phyloP scores from a whole-genome alignment of 2,888 invertebrate species.

The Tiphia femorata region DNA sequence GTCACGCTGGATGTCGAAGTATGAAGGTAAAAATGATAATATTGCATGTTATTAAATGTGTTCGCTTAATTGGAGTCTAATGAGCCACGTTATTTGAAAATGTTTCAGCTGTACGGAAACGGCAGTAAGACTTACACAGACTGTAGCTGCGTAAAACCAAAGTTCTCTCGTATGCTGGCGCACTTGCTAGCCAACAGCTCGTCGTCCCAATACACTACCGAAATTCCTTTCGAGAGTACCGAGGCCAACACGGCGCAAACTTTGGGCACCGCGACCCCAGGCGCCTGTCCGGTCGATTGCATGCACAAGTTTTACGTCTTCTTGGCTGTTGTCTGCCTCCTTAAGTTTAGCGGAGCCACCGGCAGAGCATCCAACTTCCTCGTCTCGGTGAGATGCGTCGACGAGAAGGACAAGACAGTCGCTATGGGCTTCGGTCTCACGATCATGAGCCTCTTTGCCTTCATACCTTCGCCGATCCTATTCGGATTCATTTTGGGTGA shows the following conservation, averaged over 20 bases:
- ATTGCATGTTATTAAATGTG: no score
- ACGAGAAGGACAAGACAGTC: constrained; percentile 80
- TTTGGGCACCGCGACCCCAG: constrained; percentile 68
- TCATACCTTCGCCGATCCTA: constrained; percentile 83
- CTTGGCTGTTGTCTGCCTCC: constrained; percentile 71
- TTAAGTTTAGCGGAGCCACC: constrained; percentile 75
- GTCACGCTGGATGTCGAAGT: constrained; percentile 81
- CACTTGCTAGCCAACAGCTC: constrained; percentile 37
- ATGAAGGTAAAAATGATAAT: constrained; percentile 58
- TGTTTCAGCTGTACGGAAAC: constrained; percentile 52
- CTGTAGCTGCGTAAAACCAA: constrained; percentile 70
- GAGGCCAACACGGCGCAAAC: constrained; percentile 28
- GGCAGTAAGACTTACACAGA: constrained; percentile 66
- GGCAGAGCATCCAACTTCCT: constrained; percentile 76
- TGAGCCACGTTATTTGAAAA: background rate
- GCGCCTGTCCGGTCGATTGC: constrained; percentile 74
- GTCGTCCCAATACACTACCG: constrained; percentile 34
- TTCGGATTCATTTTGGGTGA: constrained; percentile 80
- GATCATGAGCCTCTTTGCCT: constrained; percentile 78
- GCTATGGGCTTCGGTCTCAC: constrained; percentile 80
- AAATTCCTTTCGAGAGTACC: constrained; percentile 38
- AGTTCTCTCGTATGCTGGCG: constrained; percentile 35
- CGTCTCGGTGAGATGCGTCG: constrained; percentile 77
- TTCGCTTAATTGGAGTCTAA: background rate
- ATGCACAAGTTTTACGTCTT: constrained; percentile 72